A percentile compares a stretch with the other conserved stretches of the same genome.
These are phyloP conservation scores for Cricetomys ansorgei DNA, from an alignment of 2,113 vertebrate genomes.

Conservation along the genomic window DNA sequence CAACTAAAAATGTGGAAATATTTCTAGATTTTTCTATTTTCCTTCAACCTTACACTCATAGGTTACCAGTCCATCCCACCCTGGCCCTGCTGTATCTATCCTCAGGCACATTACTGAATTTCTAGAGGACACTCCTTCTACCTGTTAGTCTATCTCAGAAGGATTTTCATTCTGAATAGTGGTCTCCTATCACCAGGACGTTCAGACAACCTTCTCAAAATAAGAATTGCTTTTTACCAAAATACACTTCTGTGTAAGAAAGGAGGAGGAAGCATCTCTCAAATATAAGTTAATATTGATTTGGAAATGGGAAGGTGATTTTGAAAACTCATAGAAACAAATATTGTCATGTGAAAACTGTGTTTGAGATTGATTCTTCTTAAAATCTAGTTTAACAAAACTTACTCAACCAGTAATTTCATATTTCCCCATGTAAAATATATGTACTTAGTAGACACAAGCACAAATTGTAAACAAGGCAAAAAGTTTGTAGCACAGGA, in stretches of 20 bases:
- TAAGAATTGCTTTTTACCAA: conserved; percentile 18
- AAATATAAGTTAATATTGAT: not conserved
- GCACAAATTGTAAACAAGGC: not conserved
- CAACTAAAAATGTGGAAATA: conserved; percentile 38
- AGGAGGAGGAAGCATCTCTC: not conserved
- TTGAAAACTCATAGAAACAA: not conserved
- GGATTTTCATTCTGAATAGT: not conserved
- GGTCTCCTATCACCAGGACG: not conserved
- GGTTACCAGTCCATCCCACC: not conserved
- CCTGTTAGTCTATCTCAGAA: not conserved
- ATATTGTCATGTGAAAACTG: not conserved
- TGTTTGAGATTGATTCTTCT: not conserved
- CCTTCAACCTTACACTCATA: not conserved
- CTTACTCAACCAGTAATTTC: not conserved
- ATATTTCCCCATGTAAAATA: not conserved
- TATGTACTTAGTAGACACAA: not conserved
- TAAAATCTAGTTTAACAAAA: not conserved
- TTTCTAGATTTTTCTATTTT: conserved; percentile 9
- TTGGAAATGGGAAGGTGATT: not conserved
- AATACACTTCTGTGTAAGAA: not conserved
- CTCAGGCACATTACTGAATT: not conserved
- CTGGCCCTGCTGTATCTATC: not conserved
- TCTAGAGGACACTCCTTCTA: not conserved
- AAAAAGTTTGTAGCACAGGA: not conserved
- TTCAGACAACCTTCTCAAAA: not conserved